These are phyloP conservation scores for Cheilosia grossa DNA, from an alignment of 2,888 invertebrate species.

Conservation along the genomic window DNA sequence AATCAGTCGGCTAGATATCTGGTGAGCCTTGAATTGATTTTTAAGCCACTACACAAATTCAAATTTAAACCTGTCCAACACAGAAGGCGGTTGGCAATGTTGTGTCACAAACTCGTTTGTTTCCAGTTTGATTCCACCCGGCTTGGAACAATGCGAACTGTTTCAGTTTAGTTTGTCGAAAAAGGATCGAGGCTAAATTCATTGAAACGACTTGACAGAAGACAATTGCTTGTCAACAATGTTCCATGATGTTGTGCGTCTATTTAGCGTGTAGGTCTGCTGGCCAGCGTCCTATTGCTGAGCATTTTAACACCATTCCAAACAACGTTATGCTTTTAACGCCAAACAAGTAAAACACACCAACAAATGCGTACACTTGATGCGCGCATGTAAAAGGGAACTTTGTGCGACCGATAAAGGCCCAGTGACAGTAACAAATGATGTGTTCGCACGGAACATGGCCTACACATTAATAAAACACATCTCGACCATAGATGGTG, in stretches of 20 bases:
- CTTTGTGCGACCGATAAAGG: slow-evolving; percentile 25
- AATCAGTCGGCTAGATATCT: neutral
- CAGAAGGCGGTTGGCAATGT: neutral
- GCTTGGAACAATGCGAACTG: too few species aligned
- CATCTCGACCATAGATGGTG: neutral
- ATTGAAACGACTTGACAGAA: neutral
- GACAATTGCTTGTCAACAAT: too few species aligned
- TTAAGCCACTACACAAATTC: too few species aligned
- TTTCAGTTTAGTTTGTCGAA: neutral
- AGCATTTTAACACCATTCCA: slow-evolving; percentile 41
- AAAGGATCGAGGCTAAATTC: neutral
- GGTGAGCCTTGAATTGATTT: neutral
- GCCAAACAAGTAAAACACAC: slow-evolving; percentile 21
- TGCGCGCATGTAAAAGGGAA: slow-evolving; percentile 4
- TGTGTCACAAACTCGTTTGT: too few species aligned
- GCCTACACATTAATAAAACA: slow-evolving; percentile 43
- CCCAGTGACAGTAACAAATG: slow-evolving; percentile 61
- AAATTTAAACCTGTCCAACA: neutral
- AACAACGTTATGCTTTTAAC: slow-evolving; percentile 63
- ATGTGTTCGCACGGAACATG: slow-evolving; percentile 44
- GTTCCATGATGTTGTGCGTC: neutral
- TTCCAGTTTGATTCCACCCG: too few species aligned
- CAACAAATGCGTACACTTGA: slow-evolving; percentile 42
- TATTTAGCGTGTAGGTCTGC: neutral
- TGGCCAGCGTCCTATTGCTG: neutral